These are phyloP conservation scores for Tuta absoluta DNA, from an alignment of 2,888 invertebrate genomes.

Conservation along the genomic window DNA sequence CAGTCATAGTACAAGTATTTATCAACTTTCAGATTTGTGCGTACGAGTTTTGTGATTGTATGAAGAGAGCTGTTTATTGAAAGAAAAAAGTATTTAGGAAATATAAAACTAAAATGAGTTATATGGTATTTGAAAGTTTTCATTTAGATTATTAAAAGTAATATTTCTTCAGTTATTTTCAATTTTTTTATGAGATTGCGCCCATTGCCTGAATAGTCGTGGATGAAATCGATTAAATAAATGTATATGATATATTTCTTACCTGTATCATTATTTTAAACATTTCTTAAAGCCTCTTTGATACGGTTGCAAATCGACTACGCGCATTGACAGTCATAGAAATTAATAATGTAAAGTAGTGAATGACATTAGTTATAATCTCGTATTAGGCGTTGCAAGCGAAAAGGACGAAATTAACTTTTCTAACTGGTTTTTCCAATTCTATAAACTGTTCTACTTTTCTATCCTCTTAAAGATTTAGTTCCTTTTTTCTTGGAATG, in stretches of 20 bases:
- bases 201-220: neutral
- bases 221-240: neutral
- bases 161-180: neutral
- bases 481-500: conserved; percentile 19
- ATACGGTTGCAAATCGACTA: neutral
- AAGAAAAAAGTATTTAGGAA: too few species aligned
- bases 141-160: too few species aligned
- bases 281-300: neutral
- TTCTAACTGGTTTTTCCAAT: conserved; percentile 15
- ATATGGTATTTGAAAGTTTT: too few species aligned
- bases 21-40: conserved; percentile 1
- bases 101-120: too few species aligned
- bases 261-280: neutral
- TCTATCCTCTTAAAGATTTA: conserved; percentile 4
- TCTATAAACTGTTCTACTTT: conserved; percentile 19
- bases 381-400: conserved; percentile 12
- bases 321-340: neutral
- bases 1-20: neutral
- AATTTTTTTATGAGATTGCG: conserved; percentile 2
- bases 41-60: conserved; percentile 5
- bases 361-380: conserved; percentile 14
- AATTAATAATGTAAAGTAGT: conserved; percentile 20
- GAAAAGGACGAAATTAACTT: conserved; percentile 14
- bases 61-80: neutral
- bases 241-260: neutral